Evolutionary conservation across 2,888 invertebrate genomes (phyloP), one percentile per base, ranked within the genome.

Genomic region (Trachelus troglodyta): DNA sequence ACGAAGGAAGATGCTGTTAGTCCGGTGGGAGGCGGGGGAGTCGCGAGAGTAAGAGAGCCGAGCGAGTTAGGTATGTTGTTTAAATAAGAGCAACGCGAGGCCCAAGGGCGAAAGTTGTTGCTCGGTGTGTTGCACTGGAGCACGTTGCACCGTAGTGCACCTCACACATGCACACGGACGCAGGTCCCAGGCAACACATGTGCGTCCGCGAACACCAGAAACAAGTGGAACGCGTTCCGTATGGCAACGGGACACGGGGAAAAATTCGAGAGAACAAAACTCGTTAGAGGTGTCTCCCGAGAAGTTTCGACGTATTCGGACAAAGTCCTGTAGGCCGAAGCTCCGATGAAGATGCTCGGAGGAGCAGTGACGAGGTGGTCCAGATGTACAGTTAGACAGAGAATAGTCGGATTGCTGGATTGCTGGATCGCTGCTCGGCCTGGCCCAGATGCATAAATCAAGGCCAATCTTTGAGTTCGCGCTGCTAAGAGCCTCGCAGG

Each of bases 61-160:
- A 90, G 87, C 89, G 87, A 88, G 90, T 89, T 89, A 87, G 90
- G 90, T 89, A 90, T 90, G 90, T 87, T 89, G 89, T 90, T 90
- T 90, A 88, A 90, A 90, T 89, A 90, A 90, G 90, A 90, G 89
- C 90, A 90, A 87, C 83, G 86, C 85, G 88, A 89, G 83, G 84
- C 83, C 88, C 90, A 90, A 90, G 90, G 90, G 90, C 90, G 89
- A 89, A 89, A 90, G 90, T 89, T 88, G 87, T 87, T 87, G 81
- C 82, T 81, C 77, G 79, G 79, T 75, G 40, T 40, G 40, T 40
- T 40, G 40, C 79, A 31, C 69, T 69, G 69, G 69, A 30, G 69
- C 69, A 69, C 75, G 71, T 30, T 71, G 71, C 71, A 71, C 34
- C 74, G 74, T 35, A 34, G 74, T 34, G 74, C 74, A 74, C 74